Evolutionary conservation across 2,888 invertebrate species (phyloP), one percentile per base, ranked within the genome.

Genomic region (Ornithoptera priamus): DNA sequence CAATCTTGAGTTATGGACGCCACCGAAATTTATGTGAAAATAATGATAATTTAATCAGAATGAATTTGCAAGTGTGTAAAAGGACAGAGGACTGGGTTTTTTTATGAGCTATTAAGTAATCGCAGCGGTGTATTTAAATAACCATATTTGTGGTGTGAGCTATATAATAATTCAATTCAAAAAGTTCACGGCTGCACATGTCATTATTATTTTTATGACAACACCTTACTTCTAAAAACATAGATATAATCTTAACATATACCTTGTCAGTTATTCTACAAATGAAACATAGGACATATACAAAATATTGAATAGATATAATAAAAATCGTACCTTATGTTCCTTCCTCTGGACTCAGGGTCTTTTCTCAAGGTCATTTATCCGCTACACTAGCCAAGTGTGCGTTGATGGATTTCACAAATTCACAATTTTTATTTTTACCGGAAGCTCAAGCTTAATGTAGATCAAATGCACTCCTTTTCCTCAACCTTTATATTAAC

Each of bases 1-100:
- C 67, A 70, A 67, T 70, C 67, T 70, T 70, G 70, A 70, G 39
- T 70, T 70, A 70, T 70, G 62, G 62, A 24, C 24, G 53, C 50
- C 30, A 58, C 63, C 60, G 53, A 70, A 39, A 70, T 70, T 70
- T 67, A 70, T 67, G 67, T 62, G 62, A 42, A 65, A 58, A 62
- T 66, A 62, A 69, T 66, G 65, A 65, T 69, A 69, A 69, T 69
- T 62, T 58, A 36, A 69, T 62, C 65, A 24, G 50, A 63, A 62
- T 62, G 62, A 57, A 69, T 69, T 69, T 66, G 62, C 59, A 58
- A 59, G 62, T 59, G 67, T 62, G 63, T 65, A 42, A 61, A 53
- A 36, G 39, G n/a, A 61, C 57, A 68, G 20, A 22, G 18, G 42
- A 58, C 18, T 12, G 39, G 7, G 1, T 22, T 20, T 57, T 39